These are phyloP conservation scores for Poecilia latipinna DNA, from an alignment of 2,113 vertebrate species.

Conservation along the genomic window DNA sequence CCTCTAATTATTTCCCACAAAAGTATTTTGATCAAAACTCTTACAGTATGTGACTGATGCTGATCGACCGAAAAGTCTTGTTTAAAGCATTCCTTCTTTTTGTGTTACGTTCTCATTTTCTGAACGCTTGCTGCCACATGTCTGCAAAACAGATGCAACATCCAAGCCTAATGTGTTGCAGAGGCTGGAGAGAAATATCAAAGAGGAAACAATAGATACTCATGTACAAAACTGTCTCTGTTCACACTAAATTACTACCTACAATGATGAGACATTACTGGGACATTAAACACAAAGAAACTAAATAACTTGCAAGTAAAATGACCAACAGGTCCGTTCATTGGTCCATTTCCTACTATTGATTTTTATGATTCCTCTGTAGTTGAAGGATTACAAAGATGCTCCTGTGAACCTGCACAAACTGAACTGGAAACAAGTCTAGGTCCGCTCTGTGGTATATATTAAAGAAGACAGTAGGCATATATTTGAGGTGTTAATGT, in stretches of 20 bases:
- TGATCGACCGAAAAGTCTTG: neutral
- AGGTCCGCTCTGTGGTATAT: neutral
- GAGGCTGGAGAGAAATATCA: constrained; percentile 40
- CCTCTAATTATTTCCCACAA: neutral
- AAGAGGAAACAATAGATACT: constrained; percentile 50
- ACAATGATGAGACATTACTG: constrained; percentile 18
- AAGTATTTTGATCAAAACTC: neutral
- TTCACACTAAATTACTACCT: constrained; percentile 20
- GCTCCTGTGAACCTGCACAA: constrained; percentile 2
- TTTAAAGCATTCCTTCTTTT: constrained; percentile 23
- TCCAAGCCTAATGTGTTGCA: constrained; percentile 55
- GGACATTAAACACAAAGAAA: constrained; percentile 41
- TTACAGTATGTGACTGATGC: neutral
- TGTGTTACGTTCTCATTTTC: constrained; percentile 35
- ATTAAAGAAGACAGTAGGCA: neutral
- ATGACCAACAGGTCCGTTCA: constrained; percentile 35
- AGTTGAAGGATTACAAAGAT: constrained; percentile 46
- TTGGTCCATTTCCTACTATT: constrained; percentile 51
- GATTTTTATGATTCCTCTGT: constrained; percentile 55
- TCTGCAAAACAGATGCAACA: constrained; percentile 54
- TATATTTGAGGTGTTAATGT: neutral
- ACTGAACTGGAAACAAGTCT: constrained; percentile 9
- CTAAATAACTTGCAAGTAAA: constrained; percentile 23
- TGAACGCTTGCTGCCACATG: constrained; percentile 15
- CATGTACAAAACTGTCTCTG: constrained; percentile 31